Evolutionary conservation across 2,888 invertebrate genomes (phyloP).

Genomic region (Perizoma flavofasciatum): DNA sequence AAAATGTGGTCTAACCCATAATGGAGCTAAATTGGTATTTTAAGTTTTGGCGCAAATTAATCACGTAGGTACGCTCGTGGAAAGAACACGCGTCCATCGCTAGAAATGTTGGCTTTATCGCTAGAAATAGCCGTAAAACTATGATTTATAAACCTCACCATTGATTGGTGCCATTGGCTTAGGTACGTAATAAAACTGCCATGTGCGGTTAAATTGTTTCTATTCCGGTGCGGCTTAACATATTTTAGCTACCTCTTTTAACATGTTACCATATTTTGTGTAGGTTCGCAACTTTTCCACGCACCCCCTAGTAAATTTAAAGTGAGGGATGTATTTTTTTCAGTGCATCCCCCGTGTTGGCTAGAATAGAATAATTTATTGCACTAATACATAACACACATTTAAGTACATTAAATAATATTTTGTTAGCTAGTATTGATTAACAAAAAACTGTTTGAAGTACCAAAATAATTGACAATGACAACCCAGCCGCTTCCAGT

Average conservation of each 20-base stretch:
- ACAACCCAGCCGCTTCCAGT: not conserved
- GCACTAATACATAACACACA: no score
- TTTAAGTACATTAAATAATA: no score
- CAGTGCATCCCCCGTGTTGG: no score
- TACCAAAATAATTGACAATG: not conserved
- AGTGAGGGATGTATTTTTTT: no score
- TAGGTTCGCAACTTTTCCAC: no score
- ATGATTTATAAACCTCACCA: conserved; percentile 75
- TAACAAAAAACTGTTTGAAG: not conserved
- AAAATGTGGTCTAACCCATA: not conserved
- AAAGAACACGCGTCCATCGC: conserved; percentile 45
- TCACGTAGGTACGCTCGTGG: conserved; percentile 32
- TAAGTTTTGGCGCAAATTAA: not conserved
- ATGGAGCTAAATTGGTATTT: not conserved
- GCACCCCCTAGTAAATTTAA: no score
- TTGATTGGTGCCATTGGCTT: conserved; percentile 61
- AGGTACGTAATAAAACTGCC: conserved; percentile 63
- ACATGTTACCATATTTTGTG: no score
- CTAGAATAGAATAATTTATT: no score
- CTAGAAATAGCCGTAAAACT: conserved; percentile 71
- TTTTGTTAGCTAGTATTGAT: no score
- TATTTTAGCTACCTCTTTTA: conserved; percentile 16
- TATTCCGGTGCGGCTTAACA: conserved; percentile 51
- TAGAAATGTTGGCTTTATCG: conserved; percentile 65
- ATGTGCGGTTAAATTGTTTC: conserved; percentile 58